These are phyloP conservation scores for Mesocricetus auratus DNA, from an alignment of 2,113 vertebrate genomes.

Conservation along the genomic window DNA sequence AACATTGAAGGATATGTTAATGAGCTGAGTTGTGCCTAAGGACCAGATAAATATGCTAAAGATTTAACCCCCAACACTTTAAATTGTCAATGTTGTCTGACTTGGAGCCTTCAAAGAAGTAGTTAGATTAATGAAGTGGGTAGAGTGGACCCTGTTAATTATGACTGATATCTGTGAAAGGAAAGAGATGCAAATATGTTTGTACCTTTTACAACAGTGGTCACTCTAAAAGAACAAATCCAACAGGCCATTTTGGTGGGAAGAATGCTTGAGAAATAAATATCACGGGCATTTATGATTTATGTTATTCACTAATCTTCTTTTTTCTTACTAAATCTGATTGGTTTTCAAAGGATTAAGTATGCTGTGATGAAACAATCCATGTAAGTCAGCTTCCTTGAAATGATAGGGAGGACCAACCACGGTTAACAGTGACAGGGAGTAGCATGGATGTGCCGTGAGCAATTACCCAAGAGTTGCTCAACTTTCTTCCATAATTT, in stretches of 20 bases:
- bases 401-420: rapidly evolving
- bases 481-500: neutral
- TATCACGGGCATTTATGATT: neutral
- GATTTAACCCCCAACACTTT: neutral
- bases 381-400: neutral
- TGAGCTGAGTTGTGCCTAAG: neutral
- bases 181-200: neutral
- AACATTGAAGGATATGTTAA: neutral
- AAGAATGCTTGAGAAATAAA: neutral
- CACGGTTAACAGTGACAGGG: neutral
- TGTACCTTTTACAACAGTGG: neutral
- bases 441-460: neutral
- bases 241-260: neutral
- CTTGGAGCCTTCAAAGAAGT: neutral
- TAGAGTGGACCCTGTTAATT: neutral
- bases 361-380: neutral
- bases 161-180: neutral
- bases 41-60: neutral
- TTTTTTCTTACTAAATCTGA: neutral
- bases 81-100: neutral
- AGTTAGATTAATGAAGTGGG: neutral
- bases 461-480: neutral
- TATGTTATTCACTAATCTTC: neutral
- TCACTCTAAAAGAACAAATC: neutral
- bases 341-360: neutral